Percentiles rank a stretch among this genome's conserved stretches.
Conservation (phyloP, 1,140 invertebrate species). For the Fragariocoptes setiger region DNA sequence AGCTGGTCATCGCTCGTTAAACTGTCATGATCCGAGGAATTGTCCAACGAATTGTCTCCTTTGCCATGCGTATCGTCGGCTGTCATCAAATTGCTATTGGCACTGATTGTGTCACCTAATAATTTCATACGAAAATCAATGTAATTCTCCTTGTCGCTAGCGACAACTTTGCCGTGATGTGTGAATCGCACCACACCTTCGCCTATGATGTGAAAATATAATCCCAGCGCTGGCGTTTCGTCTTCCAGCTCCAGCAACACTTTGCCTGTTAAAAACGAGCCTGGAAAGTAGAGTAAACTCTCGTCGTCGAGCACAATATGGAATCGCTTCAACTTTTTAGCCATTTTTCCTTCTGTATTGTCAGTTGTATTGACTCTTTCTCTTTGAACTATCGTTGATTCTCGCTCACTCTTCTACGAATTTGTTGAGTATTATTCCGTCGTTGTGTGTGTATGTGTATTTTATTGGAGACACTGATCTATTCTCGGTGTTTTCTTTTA, state of each 20-base stretch:
- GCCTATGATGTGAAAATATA: slow-evolving; percentile 59
- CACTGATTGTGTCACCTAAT: slow-evolving; percentile 30
- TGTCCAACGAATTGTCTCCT: not conserved
- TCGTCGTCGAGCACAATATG: slow-evolving; percentile 74
- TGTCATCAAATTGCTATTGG: not conserved
- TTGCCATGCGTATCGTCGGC: not conserved
- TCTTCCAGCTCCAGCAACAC: slow-evolving; percentile 68
- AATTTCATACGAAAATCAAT: slow-evolving; percentile 76
- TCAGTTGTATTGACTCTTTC: too few relatives aligned
- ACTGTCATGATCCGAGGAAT: not conserved
- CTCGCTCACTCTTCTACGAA: too few relatives aligned
- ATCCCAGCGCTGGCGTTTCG: slow-evolving; percentile 52
- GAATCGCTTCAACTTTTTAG: slow-evolving; percentile 50
- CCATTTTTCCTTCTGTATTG: slow-evolving; percentile 11
- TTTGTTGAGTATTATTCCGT: too few relatives aligned
- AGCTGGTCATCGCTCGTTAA: not conserved
- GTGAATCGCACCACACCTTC: slow-evolving; percentile 55
- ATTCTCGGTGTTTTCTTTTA: too few relatives aligned
- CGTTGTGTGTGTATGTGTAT: too few relatives aligned
- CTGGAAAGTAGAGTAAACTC: slow-evolving; percentile 61
- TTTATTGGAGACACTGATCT: not conserved
- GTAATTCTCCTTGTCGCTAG: slow-evolving; percentile 58
- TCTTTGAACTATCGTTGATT: too few relatives aligned
- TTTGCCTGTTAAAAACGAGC: slow-evolving; percentile 52
- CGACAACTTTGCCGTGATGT: slow-evolving; percentile 41